Base-by-base conservation (phyloP, 1,140 invertebrate genomes). In the Sitobion miscanthi region DNA sequence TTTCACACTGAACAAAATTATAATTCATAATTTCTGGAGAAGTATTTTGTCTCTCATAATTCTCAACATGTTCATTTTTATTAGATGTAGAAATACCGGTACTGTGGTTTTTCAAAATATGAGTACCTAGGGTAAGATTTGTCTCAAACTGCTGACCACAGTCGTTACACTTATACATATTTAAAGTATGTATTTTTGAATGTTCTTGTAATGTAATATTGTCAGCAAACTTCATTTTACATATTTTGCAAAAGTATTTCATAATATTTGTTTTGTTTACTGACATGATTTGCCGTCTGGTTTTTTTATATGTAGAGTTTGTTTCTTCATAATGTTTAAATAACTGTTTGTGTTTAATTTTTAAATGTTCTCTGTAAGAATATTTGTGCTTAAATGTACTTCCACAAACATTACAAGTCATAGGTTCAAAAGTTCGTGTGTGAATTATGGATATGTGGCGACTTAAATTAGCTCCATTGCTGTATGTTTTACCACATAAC, bases 381-480 rank as follows among this genome's bases (percentile, higher is more conserved):
- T 45, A 90, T 62, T 30, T 90, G 30, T 90, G 89, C n/a, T 90
- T 90, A n/a, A 90, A 90, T 42, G 23, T 45, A 11, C 14, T 62
- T 45, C 25, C 54, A 90, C 89, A 90, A 69, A 45, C 5, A 8
- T 45, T 30, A 20, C 89, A 90, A 0, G 23, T 42, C 5, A 69
- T 8, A 45, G 35, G 11, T n/a, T 45, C 20, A 45, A 69, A n/a
- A 52, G 6, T 5, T 2, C 5, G 6, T n/a, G 23, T 25, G 17
- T 90, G 89, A 4, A 17, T n/a, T 21, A 62, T 30, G 0, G 9
- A 17, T 8, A 45, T 2, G 20, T 90, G 89, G 42, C 89, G 25
- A 45, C 38, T 30, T 62, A 90, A 90, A 69, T 90, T 90, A 62
- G 35, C 38, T 25, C 1, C 17, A 45, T 25, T 90, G 45, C 89